phyloP scores from a whole-genome alignment of 2,113 vertebrate genomes.

The Corythoichthys haematopterus region DNA sequence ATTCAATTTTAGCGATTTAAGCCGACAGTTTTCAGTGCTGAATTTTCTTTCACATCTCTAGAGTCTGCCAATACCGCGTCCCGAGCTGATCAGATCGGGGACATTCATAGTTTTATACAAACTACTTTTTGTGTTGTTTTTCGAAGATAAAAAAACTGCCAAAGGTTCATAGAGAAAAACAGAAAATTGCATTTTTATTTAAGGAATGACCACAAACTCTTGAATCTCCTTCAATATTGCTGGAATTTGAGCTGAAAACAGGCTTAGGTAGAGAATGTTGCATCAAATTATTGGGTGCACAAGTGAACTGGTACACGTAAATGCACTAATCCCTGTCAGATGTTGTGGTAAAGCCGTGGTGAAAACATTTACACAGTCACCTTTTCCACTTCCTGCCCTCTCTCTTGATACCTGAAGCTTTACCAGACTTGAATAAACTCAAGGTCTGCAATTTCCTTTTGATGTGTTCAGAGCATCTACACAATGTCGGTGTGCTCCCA shows the following conservation, averaged over 20 bases:
- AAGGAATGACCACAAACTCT: not conserved
- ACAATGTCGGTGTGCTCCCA: conserved; percentile 23
- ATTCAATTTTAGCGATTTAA: no score
- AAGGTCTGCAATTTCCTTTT: conserved; percentile 53
- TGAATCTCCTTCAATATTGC: not conserved
- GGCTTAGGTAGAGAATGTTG: conserved; percentile 11
- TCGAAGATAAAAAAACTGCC: conserved; percentile 14
- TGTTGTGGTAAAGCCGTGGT: conserved; percentile 34
- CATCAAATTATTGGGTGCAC: conserved; percentile 17
- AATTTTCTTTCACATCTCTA: no score
- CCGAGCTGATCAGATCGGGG: no score
- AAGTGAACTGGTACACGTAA: conserved; percentile 25
- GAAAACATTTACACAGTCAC: conserved; percentile 39
- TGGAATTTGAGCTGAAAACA: conserved; percentile 8
- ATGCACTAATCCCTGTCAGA: conserved; percentile 39
- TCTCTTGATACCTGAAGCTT: conserved; percentile 44
- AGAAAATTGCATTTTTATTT: conserved; percentile 1
- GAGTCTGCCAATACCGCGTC: no score
- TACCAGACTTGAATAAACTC: conserved; percentile 44
- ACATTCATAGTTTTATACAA: not conserved
- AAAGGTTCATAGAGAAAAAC: conserved; percentile 12
- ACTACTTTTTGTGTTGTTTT: not conserved
- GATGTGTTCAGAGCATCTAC: conserved; percentile 40
- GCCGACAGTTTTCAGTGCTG: no score
- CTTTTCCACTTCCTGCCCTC: conserved; percentile 32